Conservation (phyloP, 92 coral and sea anemone species). For the Epizoanthus scotinus region DNA sequence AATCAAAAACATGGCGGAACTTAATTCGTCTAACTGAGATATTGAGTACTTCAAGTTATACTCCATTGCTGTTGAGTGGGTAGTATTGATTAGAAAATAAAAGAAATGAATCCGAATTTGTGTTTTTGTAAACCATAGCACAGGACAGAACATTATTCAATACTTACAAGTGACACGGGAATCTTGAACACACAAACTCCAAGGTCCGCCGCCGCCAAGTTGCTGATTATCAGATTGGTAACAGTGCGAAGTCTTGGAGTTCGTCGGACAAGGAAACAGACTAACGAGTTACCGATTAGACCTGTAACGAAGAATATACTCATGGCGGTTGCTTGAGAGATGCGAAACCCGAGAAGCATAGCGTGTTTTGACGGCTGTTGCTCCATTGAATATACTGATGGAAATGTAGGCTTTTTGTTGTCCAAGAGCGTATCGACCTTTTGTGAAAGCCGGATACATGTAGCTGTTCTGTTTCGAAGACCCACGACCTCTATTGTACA, state of each 20-base stretch:
- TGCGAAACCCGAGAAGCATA: conserved; percentile 9
- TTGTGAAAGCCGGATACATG: neutral
- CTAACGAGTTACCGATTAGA: conserved; percentile 75
- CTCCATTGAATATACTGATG: neutral
- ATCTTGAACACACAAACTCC: conserved; percentile 80
- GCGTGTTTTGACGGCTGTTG: conserved; percentile 18
- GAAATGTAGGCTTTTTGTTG: too few relatives aligned
- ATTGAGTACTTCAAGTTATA: too few relatives aligned
- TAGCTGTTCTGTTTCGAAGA: neutral
- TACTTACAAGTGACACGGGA: conserved; percentile 72
- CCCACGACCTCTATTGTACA: too few relatives aligned
- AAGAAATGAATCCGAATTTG: too few relatives aligned
- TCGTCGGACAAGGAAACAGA: conserved; percentile 76
- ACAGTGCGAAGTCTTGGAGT: conserved; percentile 75
- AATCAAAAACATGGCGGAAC: too few relatives aligned
- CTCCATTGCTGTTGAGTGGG: too few relatives aligned
- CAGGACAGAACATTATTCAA: neutral
- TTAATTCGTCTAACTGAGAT: too few relatives aligned
- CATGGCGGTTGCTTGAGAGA: conserved; percentile 44
- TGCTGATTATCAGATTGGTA: conserved; percentile 77
- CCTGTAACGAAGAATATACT: conserved; percentile 70
- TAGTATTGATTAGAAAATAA: too few relatives aligned
- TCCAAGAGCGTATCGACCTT: neutral
- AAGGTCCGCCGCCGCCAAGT: conserved; percentile 79
- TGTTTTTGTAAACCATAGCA: neutral